Evolutionary conservation across 2,888 invertebrate genomes (phyloP), one percentile per base, ranked within the genome.

Genomic region (Koerneria pararmatus): DNA sequence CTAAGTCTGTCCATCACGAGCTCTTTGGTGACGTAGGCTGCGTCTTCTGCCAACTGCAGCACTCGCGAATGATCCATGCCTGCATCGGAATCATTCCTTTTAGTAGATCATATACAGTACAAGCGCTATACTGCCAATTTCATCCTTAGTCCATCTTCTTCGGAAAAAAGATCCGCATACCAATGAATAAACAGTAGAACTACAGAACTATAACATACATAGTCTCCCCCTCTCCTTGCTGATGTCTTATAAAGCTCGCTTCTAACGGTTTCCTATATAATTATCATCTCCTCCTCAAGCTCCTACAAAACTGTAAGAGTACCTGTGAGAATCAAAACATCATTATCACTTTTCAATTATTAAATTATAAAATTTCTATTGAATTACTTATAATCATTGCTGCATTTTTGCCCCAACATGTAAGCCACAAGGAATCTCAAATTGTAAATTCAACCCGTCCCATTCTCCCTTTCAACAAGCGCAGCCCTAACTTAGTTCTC

Each of bases 401-500:
- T 3, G n/a, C 11, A 48, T 3, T n/a, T 22, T 5, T n/a, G 22
- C 8, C 3, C 2, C 4, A 24, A 51, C 24, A n/a, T 29, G 29
- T 8, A 6, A n/a, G 29, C 11, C 51, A 51, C 27, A 6, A n/a
- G 24, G 5, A 27, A 24, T 6, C 5, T 51, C 24, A n/a, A 48
- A 2, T 8, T 15, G 24, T 15, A 49, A 49, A 22, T 3, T 24
- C 49, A 24, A 32, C 31, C 32, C 29, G 11, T 11, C 5, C 24
- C 2, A 57, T 3, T 15, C 19, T n/a, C 56, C 51, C 48, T 56
- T 19, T 27, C 35, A 19, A 65, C 51, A 69, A 15, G 29, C 27
- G 11, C 24, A 29, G 6, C 2, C 37, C 64, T 64, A 54, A 64
- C 91, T 95, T 29, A 99, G 86, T 85, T 98, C 98, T 1, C 94